phyloP scores from a whole-genome alignment of 2,113 vertebrate species.

The Oncorhynchus masou region DNA sequence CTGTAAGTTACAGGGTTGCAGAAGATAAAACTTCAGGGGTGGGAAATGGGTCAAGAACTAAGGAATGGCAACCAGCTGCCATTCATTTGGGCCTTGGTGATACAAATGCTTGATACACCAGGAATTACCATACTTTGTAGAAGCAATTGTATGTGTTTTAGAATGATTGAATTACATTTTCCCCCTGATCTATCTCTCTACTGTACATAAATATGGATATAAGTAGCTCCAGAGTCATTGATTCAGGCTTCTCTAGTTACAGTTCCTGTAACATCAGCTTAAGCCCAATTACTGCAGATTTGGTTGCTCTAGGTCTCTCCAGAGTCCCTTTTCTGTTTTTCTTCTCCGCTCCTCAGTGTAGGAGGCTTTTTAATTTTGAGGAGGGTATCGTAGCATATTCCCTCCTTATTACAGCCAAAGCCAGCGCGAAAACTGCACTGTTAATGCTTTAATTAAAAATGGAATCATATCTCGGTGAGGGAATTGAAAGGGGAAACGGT shows the following conservation, averaged over 20 bases:
- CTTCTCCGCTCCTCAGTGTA: slow-evolving; percentile 45
- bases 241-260: slow-evolving; percentile 75
- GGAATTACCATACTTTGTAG: slow-evolving; percentile 73
- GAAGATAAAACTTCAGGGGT: slow-evolving; percentile 43
- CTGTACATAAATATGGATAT: slow-evolving; percentile 74
- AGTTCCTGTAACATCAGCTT: slow-evolving; percentile 80
- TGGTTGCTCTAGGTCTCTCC: slow-evolving; percentile 67
- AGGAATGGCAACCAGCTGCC: slow-evolving; percentile 44
- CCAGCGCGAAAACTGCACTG: slow-evolving; percentile 61
- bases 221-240: slow-evolving; percentile 73
- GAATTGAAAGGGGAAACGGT: slow-evolving; percentile 72
- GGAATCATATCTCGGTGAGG: slow-evolving; percentile 70
- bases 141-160: slow-evolving; percentile 73
- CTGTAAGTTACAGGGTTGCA: slow-evolving; percentile 4
- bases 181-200: slow-evolving; percentile 63
- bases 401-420: slow-evolving; percentile 67
- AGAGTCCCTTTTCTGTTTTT: slow-evolving; percentile 58
- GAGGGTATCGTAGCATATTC: slow-evolving; percentile 66
- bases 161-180: slow-evolving; percentile 54
- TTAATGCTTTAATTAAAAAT: slow-evolving; percentile 78
- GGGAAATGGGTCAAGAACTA: slow-evolving; percentile 52
- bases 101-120: slow-evolving; percentile 60
- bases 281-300: slow-evolving; percentile 80
- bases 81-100: slow-evolving; percentile 34
- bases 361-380: slow-evolving; percentile 63